Conservation (phyloP, 2,888 invertebrate species). For the Muscina levida region DNA sequence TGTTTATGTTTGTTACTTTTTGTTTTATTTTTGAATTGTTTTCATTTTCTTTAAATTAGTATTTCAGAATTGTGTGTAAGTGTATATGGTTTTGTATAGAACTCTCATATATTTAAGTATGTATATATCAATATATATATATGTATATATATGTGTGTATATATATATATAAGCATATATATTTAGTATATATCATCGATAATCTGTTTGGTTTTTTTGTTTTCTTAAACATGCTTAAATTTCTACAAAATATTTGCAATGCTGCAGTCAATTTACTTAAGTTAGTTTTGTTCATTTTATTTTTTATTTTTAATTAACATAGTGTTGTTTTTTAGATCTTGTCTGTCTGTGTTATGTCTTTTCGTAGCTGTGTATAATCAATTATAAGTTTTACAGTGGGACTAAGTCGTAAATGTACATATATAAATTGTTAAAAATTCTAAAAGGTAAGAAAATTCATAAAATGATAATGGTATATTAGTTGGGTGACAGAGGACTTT, state of each 20-base stretch:
- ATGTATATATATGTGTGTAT: conserved; percentile 44
- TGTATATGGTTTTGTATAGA: conserved; percentile 61
- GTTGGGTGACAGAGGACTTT: too few species aligned
- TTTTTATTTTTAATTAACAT: conserved; percentile 50
- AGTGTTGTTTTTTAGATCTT: conserved; percentile 67
- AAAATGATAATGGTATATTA: too few species aligned
- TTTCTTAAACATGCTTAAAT: conserved; percentile 75
- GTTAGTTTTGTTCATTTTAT: conserved; percentile 51
- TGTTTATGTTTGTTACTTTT: conserved; percentile 19
- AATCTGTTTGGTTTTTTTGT: conserved; percentile 46
- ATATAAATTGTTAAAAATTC: too few species aligned
- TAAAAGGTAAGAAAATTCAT: too few species aligned
- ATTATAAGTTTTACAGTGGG: too few species aligned
- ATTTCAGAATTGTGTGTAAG: conserved; percentile 55
- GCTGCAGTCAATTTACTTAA: conserved; percentile 75
- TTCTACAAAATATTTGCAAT: conserved; percentile 79
- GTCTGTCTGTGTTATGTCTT: neutral
- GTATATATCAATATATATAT: conserved; percentile 56
- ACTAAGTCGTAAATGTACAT: too few species aligned
- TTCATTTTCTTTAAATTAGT: conserved; percentile 34
- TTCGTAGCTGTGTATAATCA: too few species aligned
- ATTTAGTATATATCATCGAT: conserved; percentile 47
- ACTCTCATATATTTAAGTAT: conserved; percentile 38
- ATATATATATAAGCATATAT: conserved; percentile 54
- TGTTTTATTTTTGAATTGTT: conserved; percentile 33